phyloP scores from a whole-genome alignment of 2,113 vertebrate genomes.

The Tenrec ecaudatus region DNA sequence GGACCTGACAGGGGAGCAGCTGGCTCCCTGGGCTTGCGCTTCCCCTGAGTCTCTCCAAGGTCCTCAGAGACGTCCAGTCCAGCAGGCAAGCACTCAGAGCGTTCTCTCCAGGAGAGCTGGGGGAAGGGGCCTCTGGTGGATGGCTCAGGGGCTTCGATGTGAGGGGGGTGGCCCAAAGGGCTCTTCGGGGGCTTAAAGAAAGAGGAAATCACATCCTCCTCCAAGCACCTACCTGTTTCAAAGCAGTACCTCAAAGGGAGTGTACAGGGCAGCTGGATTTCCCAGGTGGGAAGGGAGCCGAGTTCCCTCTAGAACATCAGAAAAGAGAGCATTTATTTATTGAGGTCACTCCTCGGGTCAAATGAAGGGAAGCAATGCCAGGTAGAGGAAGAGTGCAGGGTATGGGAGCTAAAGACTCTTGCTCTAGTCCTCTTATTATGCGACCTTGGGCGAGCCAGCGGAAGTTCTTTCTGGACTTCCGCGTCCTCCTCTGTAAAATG shows the following conservation, averaged over 20 bases:
- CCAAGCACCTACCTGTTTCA: neutral
- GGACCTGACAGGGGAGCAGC: conserved; percentile 69
- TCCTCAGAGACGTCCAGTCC: conserved; percentile 46
- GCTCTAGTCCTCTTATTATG: neutral
- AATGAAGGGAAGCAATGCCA: neutral
- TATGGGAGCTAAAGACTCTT: neutral
- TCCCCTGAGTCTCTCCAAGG: conserved; percentile 25
- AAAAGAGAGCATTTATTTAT: neutral
- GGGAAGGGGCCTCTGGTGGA: too few relatives aligned
- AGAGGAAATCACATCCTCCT: too few relatives aligned
- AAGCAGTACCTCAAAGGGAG: neutral
- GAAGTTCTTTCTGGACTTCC: too few relatives aligned
- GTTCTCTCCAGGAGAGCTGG: neutral
- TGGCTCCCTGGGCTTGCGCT: conserved; percentile 61
- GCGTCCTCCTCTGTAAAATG: neutral
- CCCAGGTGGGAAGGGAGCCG: neutral
- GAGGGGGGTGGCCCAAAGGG: too few relatives aligned
- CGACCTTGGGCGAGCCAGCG: neutral
- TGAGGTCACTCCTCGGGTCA: too few relatives aligned
- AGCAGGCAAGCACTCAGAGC: neutral
- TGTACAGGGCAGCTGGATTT: neutral
- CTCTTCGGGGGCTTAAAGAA: neutral
- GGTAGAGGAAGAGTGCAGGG: too few relatives aligned
- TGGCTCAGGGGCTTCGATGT: neutral
- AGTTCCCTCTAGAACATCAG: neutral